phyloP scores from a whole-genome alignment of 2,797 vertebrate species.

The Melanotaenia parkinsoni region DNA sequence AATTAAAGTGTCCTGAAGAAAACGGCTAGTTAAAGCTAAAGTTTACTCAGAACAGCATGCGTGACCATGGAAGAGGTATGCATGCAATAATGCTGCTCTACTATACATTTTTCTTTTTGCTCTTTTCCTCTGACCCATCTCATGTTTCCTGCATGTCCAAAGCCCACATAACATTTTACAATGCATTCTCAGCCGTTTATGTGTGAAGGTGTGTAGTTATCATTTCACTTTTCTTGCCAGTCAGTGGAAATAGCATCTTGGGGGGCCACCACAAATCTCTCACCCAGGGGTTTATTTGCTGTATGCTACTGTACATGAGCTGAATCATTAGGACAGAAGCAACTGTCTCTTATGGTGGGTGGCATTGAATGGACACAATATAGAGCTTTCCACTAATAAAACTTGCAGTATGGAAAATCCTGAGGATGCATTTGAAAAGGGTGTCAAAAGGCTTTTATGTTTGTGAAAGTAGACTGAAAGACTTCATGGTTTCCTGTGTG shows the following conservation, averaged over 20 bases:
- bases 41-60: background rate
- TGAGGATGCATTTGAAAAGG: slow-evolving; percentile 22
- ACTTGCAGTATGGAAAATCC: slow-evolving; percentile 38
- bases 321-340: slow-evolving; percentile 48
- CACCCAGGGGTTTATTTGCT: slow-evolving; percentile 68
- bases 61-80: background rate
- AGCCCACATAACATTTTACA: slow-evolving; percentile 23
- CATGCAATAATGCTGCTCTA: background rate
- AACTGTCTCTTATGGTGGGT: slow-evolving; percentile 57
- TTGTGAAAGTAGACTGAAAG: slow-evolving; percentile 12
- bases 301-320: slow-evolving; percentile 61
- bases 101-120: background rate
- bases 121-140: background rate
- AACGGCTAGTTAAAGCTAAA: background rate
- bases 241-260: slow-evolving; percentile 54
- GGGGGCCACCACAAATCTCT: slow-evolving; percentile 72
- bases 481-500: background rate
- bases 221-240: slow-evolving; percentile 26
- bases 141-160: background rate
- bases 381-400: slow-evolving; percentile 43
- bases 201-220: slow-evolving; percentile 10
- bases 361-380: slow-evolving; percentile 42
- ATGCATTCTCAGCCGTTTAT: slow-evolving; percentile 21
- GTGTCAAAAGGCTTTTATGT: slow-evolving; percentile 25
- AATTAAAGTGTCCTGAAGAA: slow-evolving; percentile 23